phyloP scores from a whole-genome alignment of 2,113 vertebrate species.

The Isurus oxyrinchus region DNA sequence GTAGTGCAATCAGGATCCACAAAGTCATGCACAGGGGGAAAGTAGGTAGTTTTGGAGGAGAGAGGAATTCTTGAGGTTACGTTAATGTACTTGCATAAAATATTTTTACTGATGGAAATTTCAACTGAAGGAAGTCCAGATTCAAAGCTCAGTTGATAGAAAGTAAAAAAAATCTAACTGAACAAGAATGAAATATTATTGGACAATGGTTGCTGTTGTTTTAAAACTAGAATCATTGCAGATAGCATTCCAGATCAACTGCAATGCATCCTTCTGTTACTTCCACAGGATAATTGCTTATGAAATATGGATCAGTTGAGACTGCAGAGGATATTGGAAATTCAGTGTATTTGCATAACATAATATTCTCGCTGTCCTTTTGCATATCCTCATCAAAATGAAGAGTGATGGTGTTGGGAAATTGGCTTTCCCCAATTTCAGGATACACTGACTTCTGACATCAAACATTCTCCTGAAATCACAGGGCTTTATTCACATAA shows the following conservation, averaged over 20 bases:
- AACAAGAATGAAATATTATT: neutral
- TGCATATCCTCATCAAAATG: constrained; percentile 32
- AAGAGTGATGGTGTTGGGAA: neutral
- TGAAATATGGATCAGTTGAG: constrained; percentile 33
- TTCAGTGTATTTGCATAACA: constrained; percentile 29
- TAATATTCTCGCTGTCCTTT: constrained; percentile 28
- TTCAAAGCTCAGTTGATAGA: neutral
- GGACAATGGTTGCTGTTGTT: neutral
- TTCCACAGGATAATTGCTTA: constrained; percentile 20
- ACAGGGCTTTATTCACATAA: neutral
- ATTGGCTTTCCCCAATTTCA: neutral
- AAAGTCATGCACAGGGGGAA: neutral
- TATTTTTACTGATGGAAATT: neutral
- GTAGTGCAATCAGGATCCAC: neutral
- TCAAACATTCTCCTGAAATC: neutral
- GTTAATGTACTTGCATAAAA: neutral
- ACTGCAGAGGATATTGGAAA: constrained; percentile 29
- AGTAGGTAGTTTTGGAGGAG: neutral
- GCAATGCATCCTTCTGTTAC: neutral
- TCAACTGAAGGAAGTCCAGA: neutral
- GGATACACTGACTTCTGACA: neutral
- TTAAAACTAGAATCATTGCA: neutral
- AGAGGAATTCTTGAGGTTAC: neutral
- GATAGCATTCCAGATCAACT: neutral
- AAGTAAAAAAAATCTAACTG: neutral